Evolutionary conservation across 2,797 vertebrate species (phyloP).

Genomic region (Petrocephalus schoutedeni): DNA sequence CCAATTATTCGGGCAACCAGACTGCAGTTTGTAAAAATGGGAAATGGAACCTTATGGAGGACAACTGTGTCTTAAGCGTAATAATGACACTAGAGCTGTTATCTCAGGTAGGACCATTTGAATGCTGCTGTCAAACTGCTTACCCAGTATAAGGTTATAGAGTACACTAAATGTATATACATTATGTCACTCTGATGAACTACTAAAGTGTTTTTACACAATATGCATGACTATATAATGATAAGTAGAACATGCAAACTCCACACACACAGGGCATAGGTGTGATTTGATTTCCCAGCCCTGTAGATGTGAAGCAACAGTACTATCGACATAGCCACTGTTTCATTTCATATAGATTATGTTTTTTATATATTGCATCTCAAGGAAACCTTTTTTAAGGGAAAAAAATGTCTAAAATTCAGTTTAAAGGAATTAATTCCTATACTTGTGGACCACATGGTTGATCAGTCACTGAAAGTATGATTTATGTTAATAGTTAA

Average conservation of each 20-base stretch:
- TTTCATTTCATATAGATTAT: no score
- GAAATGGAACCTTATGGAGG: background rate
- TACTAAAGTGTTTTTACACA: no score
- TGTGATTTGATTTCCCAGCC: no score
- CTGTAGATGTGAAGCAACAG: no score
- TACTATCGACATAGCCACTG: no score
- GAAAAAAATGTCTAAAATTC: background rate
- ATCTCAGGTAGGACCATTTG: background rate
- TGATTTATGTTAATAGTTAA: no score
- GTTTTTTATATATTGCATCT: background rate
- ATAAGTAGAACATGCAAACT: no score
- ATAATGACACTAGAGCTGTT: background rate
- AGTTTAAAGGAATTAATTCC: background rate
- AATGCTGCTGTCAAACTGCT: background rate
- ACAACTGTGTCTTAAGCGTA: background rate
- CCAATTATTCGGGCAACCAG: background rate
- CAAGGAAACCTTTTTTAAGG: background rate
- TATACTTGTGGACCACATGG: background rate
- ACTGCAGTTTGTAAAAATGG: background rate
- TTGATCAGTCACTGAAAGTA: no score
- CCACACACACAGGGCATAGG: no score
- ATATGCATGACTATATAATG: no score
- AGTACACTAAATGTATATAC: background rate
- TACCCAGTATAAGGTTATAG: background rate
- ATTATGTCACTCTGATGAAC: background rate